Base-by-base conservation (phyloP, 1,140 invertebrate species). In the Eupristina koningsbergeri region DNA sequence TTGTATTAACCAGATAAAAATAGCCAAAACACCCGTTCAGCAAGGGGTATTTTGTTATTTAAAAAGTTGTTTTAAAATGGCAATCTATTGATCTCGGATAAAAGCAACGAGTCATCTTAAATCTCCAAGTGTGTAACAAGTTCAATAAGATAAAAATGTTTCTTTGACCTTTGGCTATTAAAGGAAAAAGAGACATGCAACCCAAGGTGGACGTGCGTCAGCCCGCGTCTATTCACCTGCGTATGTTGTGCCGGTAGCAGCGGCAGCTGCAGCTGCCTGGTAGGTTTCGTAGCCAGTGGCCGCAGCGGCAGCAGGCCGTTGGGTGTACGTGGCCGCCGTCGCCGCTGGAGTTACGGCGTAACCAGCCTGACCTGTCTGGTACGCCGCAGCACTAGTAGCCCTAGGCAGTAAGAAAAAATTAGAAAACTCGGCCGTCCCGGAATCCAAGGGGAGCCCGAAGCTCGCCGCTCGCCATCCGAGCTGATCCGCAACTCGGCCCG, bases 291-390 rank as follows among this genome's bases (percentile, higher is more conserved):
- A 96, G 45, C 95, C 95, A 53, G 96, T 95, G 64, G 95, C 94
- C 41, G 95, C 94, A 45, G 95, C 94, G 41, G 95, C 94, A 74
- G 95, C 94, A 47, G 95, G 94, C 84, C 96, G 94, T 89, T 96
- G 96, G 26, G 96, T 95, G 63, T 97, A 96, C 45, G 95, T 96
- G 53, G 96, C 96, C 50, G 96, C 95, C 34, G 95, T 95, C 39
- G 95, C 95, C 83, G 95, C 95, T 71, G 95, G 95, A 80, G 96
- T 95, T 92, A 97, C 96, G 85, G 96, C 96, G 93, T 97, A 97
- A 83, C 96, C 96, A 73, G 96, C 94, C 90, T 97, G 96, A 19
- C 95, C 95, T 64, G 95, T 95, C 85, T 95, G 95, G 91, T 97
- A 97, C 74, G 96, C 95, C 50, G 95, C 95, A 80, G 95, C 94